Conservation (phyloP, 2,113 vertebrate genomes). For the Lepus europaeus region DNA sequence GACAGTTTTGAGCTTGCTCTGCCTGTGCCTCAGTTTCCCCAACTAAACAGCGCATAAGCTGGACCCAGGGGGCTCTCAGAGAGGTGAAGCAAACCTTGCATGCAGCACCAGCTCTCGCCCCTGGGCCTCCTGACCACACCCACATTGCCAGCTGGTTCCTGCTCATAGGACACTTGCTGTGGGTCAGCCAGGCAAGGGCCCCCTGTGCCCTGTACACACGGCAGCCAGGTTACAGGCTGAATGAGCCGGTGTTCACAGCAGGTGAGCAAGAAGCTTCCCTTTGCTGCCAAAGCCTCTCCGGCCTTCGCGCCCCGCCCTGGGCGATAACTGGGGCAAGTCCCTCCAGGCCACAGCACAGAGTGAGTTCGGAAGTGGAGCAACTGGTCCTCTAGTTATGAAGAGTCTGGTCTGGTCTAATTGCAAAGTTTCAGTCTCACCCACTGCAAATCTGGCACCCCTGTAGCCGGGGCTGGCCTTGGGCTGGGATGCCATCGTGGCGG, state of each 20-base stretch:
- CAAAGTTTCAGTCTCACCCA: background rate
- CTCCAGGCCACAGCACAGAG: no score
- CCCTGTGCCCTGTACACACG: conserved; percentile 5
- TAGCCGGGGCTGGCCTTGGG: background rate
- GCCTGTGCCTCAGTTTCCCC: background rate
- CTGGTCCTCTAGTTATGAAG: background rate
- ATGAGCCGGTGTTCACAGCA: background rate
- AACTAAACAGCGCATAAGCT: background rate
- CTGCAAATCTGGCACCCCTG: background rate
- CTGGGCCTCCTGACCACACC: background rate
- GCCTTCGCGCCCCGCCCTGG: background rate
- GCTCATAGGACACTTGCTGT: background rate
- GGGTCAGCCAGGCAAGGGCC: conserved; percentile 20
- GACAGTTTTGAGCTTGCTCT: background rate
- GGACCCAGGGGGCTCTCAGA: background rate
- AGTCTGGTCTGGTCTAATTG: background rate
- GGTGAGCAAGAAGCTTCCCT: conserved; percentile 2
- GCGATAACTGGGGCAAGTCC: background rate
- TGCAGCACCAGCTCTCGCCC: background rate
- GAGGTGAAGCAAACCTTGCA: background rate
- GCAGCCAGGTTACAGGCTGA: background rate
- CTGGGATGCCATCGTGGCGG: background rate
- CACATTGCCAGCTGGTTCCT: background rate
- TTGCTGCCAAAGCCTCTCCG: background rate
- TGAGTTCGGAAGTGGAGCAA: no score